phyloP scores from a whole-genome alignment of 2,113 vertebrate genomes.

The Psittacula cyanocephala region DNA sequence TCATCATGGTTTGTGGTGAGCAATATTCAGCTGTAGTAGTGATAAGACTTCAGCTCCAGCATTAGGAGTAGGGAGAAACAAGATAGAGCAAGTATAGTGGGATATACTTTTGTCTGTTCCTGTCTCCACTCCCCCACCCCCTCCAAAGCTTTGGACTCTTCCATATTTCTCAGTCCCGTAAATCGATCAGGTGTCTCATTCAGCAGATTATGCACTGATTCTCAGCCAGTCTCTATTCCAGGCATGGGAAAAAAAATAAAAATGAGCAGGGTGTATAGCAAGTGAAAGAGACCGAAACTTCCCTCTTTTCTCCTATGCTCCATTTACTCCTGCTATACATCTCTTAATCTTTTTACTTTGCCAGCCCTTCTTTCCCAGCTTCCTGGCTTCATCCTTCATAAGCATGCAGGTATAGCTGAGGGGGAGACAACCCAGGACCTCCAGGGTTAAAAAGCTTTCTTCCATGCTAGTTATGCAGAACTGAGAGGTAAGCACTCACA shows the following conservation, averaged over 20 bases:
- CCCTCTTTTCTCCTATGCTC: background rate
- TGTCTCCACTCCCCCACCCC: fast-evolving
- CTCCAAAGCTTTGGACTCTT: background rate
- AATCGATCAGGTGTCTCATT: background rate
- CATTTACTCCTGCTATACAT: background rate
- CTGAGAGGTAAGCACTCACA: background rate
- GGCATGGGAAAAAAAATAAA: background rate
- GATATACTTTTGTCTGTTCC: background rate
- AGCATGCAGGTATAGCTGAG: background rate
- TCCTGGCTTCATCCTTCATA: background rate
- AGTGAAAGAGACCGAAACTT: background rate
- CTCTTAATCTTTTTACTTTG: background rate
- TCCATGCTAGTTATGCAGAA: background rate
- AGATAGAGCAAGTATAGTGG: background rate
- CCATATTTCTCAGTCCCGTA: background rate
- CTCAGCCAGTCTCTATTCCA: background rate
- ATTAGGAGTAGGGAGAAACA: background rate
- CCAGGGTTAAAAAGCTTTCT: background rate
- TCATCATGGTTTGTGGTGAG: background rate
- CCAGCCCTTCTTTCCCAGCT: background rate
- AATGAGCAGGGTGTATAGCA: background rate
- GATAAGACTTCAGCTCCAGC: background rate
- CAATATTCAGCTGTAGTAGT: background rate
- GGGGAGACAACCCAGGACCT: background rate
- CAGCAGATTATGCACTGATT: background rate